Evolutionary conservation across 2,888 invertebrate species (phyloP), one percentile per base, ranked within the genome.

Genomic region (Hemistola chrysoprasaria): DNA sequence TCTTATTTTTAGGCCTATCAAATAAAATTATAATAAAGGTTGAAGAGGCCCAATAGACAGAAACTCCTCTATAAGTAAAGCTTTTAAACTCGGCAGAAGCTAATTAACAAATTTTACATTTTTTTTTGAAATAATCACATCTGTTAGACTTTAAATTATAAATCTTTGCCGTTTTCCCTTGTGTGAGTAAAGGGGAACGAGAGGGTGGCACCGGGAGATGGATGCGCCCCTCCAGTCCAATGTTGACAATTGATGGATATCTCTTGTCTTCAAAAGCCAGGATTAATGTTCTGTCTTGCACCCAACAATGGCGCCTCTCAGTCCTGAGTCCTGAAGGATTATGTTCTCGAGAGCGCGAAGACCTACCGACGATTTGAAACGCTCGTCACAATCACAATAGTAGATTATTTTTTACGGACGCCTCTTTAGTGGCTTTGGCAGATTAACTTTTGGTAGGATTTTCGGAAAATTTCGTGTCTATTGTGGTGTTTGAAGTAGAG

Each of bases 171-270:
- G 32, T 32, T 44, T 56, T 57, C 59, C 67, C 50, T 47, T 72
- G 76, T 79, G 80, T 77, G 77, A 50, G 81, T 72, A 49, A 64
- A 71, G 60, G 63, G 58, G 47, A 46, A 53, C 11, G 22, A 46
- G 54, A 50, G 66, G 58, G 52, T 40, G 63, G 59, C 33, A 23
- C 53, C 67, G 73, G 62, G 59, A 16, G 38, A 65, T 43, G 70
- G 68, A 60, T 58, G 59, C 55, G 44, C 63, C 63, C 73, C 69
- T 65, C 70, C 78, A 77, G 80, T 82, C 82, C 85, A 80, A 79
- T 86, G 87, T 88, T 87, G 87, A 88, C 87, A 87, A 85, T 84
- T 88, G 87, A 88, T 88, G 87, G 87, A 87, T 87, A 82, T 84
- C 83, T 80, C 83, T 81, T 82, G 85, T 86, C 86, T 84, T 76